phyloP scores from a whole-genome alignment of 1,140 invertebrate species.

The Holotrichia oblita region DNA sequence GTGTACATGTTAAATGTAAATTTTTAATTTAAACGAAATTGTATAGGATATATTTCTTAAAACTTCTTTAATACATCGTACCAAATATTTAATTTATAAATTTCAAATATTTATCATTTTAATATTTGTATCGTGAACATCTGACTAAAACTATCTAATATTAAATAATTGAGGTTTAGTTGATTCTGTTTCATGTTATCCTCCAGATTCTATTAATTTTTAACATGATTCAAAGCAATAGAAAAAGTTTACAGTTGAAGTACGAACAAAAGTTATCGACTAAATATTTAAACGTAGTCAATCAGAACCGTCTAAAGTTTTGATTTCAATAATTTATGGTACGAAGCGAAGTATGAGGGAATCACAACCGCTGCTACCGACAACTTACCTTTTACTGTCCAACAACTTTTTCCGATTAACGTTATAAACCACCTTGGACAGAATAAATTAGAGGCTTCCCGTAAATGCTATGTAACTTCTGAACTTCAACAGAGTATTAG shows the following conservation, averaged over 20 bases:
- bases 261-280: background rate
- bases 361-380: background rate
- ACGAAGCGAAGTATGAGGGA: background rate
- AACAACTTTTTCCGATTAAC: background rate
- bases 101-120: no score
- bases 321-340: constrained; percentile 36
- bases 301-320: constrained; percentile 38
- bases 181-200: no score
- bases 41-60: no score
- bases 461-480: background rate
- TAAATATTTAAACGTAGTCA: constrained; percentile 31
- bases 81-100: no score
- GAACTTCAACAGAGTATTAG: background rate
- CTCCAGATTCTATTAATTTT: background rate
- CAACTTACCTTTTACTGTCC: background rate
- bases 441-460: background rate
- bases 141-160: no score
- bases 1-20: no score
- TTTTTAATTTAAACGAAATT: no score
- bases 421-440: background rate
- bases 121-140: no score
- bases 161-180: no score
- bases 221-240: background rate
- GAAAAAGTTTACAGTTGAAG: constrained; percentile 30
- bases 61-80: no score